Evolutionary conservation across 2,797 vertebrate species (phyloP), one percentile per base, ranked within the genome.

Genomic region (Gastrophryne carolinensis): DNA sequence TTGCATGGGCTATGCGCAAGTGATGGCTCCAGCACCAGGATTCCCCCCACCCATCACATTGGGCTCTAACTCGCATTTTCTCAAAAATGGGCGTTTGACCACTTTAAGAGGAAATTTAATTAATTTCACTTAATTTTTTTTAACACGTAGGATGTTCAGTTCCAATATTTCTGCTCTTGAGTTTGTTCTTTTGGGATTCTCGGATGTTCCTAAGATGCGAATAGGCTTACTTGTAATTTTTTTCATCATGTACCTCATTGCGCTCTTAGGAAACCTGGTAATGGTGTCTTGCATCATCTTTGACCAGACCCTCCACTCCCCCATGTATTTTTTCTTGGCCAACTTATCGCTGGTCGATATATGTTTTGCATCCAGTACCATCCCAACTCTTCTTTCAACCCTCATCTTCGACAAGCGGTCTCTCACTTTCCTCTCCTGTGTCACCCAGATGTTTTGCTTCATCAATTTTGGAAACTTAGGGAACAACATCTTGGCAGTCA

Each of bases 401-500:
- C 49, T 77, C 1, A 27, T 77, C 5, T 71, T 37, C 6, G 9
- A 77, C n/a, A 9, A 11, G 0, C 21, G 49, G 26, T 64, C 49
- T 12, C 17, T 77, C 19, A 35, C 35, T 8, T 70, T 70, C 23
- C 35, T 5, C 0, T 27, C 66, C 15, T 77, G 74, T 13, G 34
- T 77, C 2, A 2, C 19, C 24, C 74, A 77, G 34, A 77, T 77
- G 74, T 77, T 70, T 56, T 56, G 26, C 27, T 77, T 77, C 50
- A 63, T 77, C 57, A 34, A 49, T 5, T 77, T 77, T 21, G 74
- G 74, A 47, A 77, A 71, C 58, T 13, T 77, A 37, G 74, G 70
- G 35, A 77, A 77, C 66, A 77, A 77, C 58, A 37, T 77, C 15
- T 27, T 77, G 23, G 74, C 74, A 4, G 21, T 77, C 30, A 77